Evolutionary conservation across 2,888 invertebrate genomes (phyloP).

Genomic region (Diloba caeruleocephala): DNA sequence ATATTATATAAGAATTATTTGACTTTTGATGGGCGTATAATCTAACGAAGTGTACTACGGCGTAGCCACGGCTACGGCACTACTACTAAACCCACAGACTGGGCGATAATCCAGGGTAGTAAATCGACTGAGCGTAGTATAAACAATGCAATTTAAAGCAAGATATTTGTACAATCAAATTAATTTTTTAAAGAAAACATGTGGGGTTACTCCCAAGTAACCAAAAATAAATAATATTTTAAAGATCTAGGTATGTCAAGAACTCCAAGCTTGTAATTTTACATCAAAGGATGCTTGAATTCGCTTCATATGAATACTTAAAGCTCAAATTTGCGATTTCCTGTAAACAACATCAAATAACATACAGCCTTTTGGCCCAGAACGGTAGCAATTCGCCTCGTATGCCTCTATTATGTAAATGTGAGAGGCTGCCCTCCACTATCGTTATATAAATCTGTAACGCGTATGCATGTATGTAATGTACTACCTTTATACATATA

Average conservation of each 20-base stretch:
- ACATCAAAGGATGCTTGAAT: neutral
- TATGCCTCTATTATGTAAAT: constrained; percentile 47
- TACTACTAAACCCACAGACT: constrained; percentile 14
- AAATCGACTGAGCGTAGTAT: neutral
- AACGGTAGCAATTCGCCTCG: constrained; percentile 31
- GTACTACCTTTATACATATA: constrained; percentile 23
- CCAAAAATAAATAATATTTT: too few relatives aligned
- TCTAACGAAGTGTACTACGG: constrained; percentile 26
- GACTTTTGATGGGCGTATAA: constrained; percentile 21
- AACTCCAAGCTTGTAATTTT: too few relatives aligned
- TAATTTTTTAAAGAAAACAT: too few relatives aligned
- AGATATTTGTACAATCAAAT: too few relatives aligned
- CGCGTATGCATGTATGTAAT: constrained; percentile 14
- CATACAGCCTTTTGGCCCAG: constrained; percentile 25
- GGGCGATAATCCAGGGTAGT: constrained; percentile 2
- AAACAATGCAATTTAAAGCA: too few relatives aligned
- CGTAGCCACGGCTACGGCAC: constrained; percentile 21
- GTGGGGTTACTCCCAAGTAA: too few relatives aligned
- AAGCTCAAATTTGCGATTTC: constrained; percentile 34
- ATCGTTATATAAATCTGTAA: constrained; percentile 39
- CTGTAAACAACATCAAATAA: constrained; percentile 27
- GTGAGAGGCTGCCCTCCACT: constrained; percentile 36
- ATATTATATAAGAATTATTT: too few relatives aligned
- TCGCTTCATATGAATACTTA: constrained; percentile 5
- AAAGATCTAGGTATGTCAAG: too few relatives aligned